Evolutionary conservation across 1,140 invertebrate genomes (phyloP).

Genomic region (Anthonomus grandis): DNA sequence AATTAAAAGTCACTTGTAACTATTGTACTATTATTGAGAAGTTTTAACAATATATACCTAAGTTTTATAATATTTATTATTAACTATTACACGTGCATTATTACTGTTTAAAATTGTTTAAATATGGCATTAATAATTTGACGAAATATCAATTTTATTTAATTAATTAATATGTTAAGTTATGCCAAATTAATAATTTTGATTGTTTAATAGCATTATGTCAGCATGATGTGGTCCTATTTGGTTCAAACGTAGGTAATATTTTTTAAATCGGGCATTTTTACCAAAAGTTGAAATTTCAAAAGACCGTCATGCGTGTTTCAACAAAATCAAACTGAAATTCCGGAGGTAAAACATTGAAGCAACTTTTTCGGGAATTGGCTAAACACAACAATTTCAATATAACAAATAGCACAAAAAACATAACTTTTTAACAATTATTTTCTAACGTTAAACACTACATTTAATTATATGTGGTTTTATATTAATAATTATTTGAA

Average conservation of each 20-base stretch:
- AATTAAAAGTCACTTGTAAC: constrained; percentile 18
- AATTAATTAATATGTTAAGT: neutral
- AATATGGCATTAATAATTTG: constrained; percentile 15
- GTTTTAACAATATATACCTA: constrained; percentile 19
- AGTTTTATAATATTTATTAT: constrained; percentile 5
- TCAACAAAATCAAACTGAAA: neutral
- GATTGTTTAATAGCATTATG: too few species aligned
- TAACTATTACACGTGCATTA: constrained; percentile 14
- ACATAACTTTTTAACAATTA: constrained; percentile 34
- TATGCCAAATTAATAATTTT: neutral
- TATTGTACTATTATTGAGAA: constrained; percentile 22
- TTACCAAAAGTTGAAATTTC: too few species aligned
- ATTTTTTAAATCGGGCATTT: constrained; percentile 13
- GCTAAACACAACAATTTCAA: constrained; percentile 22
- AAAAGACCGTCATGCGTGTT: neutral
- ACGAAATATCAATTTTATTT: constrained; percentile 8
- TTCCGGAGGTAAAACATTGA: constrained; percentile 5
- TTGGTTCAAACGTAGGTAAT: neutral
- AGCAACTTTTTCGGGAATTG: constrained; percentile 12
- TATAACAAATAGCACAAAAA: constrained; percentile 29
- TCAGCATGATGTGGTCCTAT: neutral
- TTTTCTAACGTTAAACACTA: constrained; percentile 33
- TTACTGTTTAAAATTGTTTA: too few species aligned
- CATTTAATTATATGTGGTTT: constrained; percentile 38
- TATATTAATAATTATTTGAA: constrained; percentile 30